Percentiles rank a stretch among this genome's conserved stretches.
phyloP scores from a whole-genome alignment of 2,113 vertebrate genomes.

The Oncorhynchus mykiss region DNA sequence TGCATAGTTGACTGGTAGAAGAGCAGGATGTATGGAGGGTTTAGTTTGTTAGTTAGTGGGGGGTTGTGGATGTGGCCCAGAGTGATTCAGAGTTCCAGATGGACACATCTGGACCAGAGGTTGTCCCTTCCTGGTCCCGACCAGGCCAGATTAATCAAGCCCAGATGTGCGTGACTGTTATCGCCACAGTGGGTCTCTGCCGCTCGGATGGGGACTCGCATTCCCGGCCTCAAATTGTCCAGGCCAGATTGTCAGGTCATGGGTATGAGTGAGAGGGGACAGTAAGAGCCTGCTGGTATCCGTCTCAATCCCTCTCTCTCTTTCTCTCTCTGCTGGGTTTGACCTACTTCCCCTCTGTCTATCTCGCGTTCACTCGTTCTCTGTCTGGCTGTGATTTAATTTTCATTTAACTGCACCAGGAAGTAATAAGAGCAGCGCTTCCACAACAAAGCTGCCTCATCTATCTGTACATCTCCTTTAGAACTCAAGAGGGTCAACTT shows the following conservation, averaged over 20 bases:
- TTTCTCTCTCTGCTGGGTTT: constrained; percentile 17
- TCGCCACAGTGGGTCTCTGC: constrained; percentile 38
- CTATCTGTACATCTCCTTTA: constrained; percentile 30
- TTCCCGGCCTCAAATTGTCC: constrained; percentile 55
- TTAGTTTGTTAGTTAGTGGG: background rate
- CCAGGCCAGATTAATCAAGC: constrained; percentile 35
- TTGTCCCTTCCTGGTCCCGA: constrained; percentile 13
- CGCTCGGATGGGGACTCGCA: constrained; percentile 39
- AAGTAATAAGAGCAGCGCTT: constrained; percentile 43
- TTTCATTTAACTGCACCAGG: constrained; percentile 53
- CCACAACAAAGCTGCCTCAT: constrained; percentile 29
- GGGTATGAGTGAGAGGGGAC: constrained; percentile 33
- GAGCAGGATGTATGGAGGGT: background rate
- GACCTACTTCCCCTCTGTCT: background rate
- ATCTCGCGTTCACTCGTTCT: background rate
- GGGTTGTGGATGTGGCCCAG: background rate
- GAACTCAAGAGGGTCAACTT: background rate
- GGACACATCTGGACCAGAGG: constrained; percentile 24
- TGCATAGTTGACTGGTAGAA: background rate
- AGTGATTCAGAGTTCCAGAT: constrained; percentile 21
- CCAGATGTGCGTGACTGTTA: constrained; percentile 42
- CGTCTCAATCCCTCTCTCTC: background rate
- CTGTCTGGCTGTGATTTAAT: constrained; percentile 34
- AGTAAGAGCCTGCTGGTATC: constrained; percentile 11
- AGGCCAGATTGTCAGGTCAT: constrained; percentile 47